phyloP scores from a whole-genome alignment of 2,113 vertebrate species.

The Pteruthius melanotis region DNA sequence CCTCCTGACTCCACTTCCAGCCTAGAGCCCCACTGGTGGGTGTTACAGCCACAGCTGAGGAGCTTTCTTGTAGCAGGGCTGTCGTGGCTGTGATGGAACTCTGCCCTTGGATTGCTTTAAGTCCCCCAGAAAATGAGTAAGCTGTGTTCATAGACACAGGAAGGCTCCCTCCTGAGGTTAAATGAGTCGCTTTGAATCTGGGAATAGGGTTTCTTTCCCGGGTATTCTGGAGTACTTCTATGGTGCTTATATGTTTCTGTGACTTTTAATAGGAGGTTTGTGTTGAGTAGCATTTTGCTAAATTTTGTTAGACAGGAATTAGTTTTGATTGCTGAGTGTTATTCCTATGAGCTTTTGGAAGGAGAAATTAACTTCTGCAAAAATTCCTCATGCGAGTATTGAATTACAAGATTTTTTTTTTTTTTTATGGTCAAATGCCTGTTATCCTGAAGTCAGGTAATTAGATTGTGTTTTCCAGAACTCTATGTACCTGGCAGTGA shows the following conservation, averaged over 20 bases:
- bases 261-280: not conserved
- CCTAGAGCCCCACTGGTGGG: not conserved
- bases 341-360: not conserved
- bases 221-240: accelerated
- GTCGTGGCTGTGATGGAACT: not conserved
- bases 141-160: not conserved
- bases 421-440: not conserved
- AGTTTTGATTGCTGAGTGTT: not conserved
- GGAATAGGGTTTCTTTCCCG: not conserved
- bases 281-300: not conserved
- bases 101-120: not conserved
- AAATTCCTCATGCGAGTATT: not conserved
- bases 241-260: not conserved
- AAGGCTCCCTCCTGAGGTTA: not conserved
- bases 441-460: not conserved
- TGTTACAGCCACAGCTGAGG: not conserved
- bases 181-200: not conserved
- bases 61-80: too few species aligned
- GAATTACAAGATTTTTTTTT: not conserved
- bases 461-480: not conserved
- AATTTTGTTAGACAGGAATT: not conserved
- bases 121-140: not conserved
- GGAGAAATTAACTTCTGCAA: not conserved
- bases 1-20: not conserved
- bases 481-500: not conserved